Evolutionary conservation across 1,140 invertebrate genomes (phyloP), one percentile per base, ranked within the genome.

Genomic region (Dreissena rostriformis): DNA sequence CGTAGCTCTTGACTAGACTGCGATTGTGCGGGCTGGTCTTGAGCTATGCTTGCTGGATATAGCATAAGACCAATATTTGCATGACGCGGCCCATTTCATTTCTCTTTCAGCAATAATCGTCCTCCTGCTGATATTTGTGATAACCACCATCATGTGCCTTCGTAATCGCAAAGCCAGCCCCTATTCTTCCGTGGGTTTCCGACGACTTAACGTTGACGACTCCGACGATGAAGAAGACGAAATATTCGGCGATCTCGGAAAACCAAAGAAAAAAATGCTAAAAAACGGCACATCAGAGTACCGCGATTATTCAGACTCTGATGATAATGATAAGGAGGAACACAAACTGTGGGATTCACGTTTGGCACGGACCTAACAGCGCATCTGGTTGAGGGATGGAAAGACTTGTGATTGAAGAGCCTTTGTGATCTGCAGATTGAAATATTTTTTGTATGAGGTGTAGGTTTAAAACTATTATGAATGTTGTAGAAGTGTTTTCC

Each of bases 31-130:
- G n/a, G n/a, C n/a, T n/a, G n/a, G n/a, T n/a, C n/a, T n/a, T n/a
- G n/a, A n/a, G n/a, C n/a, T n/a, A n/a, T 5, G 8, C 39, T 39
- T 2, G 39, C 2, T 39, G 39, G 39, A 39, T 39, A 39, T 39
- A 8, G 39, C 39, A 39, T 39, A 39, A 39, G 39, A 39, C 39
- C 39, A 39, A 39, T 39, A 5, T 39, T 39, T 8, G 4, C 39
- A 39, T 39, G 39, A 39, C 8, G 39, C 39, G 8, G 8, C 8
- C 39, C 8, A 39, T 39, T n/a, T 39, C 67, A n/a, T 26, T 70
- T 83, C 4, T 83, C 10, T 84, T 84, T 52, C 82, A 84, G 82
- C 49, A 51, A 78, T 78, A 7, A 77, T 84, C 39, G 73, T 84
- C 14, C 57, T 84, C 5, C 66, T 78, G 17, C 28, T 84, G 15